phyloP scores from a whole-genome alignment of 2,888 invertebrate genomes.

The Aproaerema taeniolella region DNA sequence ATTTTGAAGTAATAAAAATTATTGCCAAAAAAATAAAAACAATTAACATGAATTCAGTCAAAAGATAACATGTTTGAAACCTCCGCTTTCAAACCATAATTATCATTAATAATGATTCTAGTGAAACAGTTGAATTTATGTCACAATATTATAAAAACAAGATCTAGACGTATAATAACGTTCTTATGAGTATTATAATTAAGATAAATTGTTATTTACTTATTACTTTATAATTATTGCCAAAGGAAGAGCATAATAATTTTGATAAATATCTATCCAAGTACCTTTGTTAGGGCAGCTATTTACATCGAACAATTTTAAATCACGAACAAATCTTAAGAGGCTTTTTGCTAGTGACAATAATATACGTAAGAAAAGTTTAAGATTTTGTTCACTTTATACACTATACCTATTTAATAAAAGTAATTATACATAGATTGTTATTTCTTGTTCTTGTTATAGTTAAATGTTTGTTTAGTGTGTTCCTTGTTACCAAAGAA shows the following conservation, averaged over 20 bases:
- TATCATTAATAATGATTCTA: too few species aligned
- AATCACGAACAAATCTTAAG: background rate
- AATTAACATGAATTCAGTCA: too few species aligned
- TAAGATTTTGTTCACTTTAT: background rate
- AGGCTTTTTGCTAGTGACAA: conserved; percentile 12
- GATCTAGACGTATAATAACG: too few species aligned
- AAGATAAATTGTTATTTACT: background rate
- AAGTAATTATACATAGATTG: conserved; percentile 40
- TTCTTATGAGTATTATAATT: background rate
- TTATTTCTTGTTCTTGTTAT: conserved; percentile 72
- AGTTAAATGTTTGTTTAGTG: conserved; percentile 66
- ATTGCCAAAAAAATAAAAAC: too few species aligned
- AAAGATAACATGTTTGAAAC: too few species aligned
- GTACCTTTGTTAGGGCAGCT: conserved; percentile 4
- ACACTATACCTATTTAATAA: background rate
- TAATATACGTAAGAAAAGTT: conserved; percentile 14
- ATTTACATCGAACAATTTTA: conserved; percentile 4
- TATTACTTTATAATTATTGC: background rate
- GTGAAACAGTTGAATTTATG: too few species aligned
- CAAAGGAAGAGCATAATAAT: conserved; percentile 3
- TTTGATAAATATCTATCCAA: background rate
- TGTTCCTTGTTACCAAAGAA: conserved; percentile 77
- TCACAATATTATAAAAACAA: too few species aligned
- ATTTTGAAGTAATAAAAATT: too few species aligned
- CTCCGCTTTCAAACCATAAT: too few species aligned